Evolutionary conservation across 2,888 invertebrate genomes (phyloP), one percentile per base, ranked within the genome.

Genomic region (Pocota personata): DNA sequence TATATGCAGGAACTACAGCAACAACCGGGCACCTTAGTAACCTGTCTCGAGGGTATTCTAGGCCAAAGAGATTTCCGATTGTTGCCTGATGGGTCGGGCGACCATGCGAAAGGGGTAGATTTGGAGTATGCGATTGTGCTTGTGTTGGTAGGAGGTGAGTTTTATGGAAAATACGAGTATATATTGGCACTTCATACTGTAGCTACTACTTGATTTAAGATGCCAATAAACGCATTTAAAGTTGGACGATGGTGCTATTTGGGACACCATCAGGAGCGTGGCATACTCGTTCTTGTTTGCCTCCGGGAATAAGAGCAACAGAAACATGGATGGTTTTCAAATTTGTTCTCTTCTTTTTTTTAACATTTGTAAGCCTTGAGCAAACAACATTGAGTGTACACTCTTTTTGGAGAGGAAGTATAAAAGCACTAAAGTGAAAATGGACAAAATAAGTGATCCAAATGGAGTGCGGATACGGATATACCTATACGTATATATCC

Each of bases 211-310:
- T 76, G 66, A 77, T 77, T 67, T 48, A 37, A 35, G 52, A 62
- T 52, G 19, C 69, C 66, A 67, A 67, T 77, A 78, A 78, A 69
- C 60, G 52, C 50, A 78, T 78, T 60, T 52, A 52, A 62, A 16
- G 43, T 21, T 73, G 40, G 7, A 55, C n/a, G 43, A 12, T 40
- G 60, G 30, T 55, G 24, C 50, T 12, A 14, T 6, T 14, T 40
- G 35, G 12, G 48, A 21, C 21, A 21, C 48, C 14, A 3, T 40
- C 1, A 40, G 40, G 40, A 40, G 14, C 40, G 40, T 14, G 40
- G 12, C 40, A 40, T 6, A n/a, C 6, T 14, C 14, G 5, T 14
- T 6, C 21, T 52, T n/a, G 4, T n/a, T 2, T 30, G 6, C 14
- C 14, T 14, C 43, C 43, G 10, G 21, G 35, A 1, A 35, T 35